These are phyloP conservation scores for Drymodes brunneopygia DNA, from an alignment of 2,113 vertebrate genomes.

Conservation along the genomic window DNA sequence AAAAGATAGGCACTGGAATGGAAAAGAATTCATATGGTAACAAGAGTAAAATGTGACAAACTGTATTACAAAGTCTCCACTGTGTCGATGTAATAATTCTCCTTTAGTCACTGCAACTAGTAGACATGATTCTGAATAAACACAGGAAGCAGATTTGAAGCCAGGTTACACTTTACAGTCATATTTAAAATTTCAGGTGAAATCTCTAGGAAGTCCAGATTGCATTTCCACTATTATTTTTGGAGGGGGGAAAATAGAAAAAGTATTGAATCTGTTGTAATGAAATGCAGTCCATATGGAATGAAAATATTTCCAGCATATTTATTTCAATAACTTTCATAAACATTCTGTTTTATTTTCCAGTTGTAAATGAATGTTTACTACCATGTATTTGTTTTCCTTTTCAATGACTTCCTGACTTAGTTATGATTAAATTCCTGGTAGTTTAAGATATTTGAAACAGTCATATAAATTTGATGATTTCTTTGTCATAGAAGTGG, in stretches of 20 bases:
- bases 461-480: background rate
- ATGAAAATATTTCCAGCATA: background rate
- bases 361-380: background rate
- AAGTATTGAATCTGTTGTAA: background rate
- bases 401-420: background rate
- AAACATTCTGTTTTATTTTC: background rate
- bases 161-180: background rate
- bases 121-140: background rate
- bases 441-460: background rate
- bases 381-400: background rate
- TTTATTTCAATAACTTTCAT: background rate
- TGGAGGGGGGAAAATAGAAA: rapidly evolving
- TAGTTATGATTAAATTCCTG: background rate
- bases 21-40: background rate
- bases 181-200: background rate
- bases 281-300: background rate
- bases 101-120: background rate
- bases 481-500: slow-evolving; percentile 77
- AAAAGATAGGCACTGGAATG: background rate
- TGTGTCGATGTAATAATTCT: background rate
- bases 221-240: background rate
- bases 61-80: background rate
- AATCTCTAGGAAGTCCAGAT: background rate
- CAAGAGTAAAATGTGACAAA: background rate
- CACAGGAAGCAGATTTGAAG: background rate